phyloP scores from a whole-genome alignment of 2,113 vertebrate genomes.

The Athene cunicularia region DNA sequence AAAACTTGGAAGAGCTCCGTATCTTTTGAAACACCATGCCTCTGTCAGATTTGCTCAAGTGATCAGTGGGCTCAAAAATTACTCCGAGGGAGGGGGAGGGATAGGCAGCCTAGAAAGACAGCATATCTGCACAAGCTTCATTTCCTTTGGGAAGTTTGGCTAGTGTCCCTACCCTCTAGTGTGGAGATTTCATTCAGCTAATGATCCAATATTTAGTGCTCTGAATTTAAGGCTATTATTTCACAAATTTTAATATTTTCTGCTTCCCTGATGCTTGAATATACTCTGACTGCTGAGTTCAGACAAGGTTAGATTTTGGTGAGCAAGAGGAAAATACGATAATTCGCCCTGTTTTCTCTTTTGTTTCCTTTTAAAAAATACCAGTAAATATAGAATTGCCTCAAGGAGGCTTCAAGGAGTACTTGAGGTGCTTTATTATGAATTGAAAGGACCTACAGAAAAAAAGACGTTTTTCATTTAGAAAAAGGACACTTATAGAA shows the following conservation, averaged over 20 bases:
- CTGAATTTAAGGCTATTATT: neutral
- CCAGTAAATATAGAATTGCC: neutral
- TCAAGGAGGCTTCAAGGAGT: neutral
- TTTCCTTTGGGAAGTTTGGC: neutral
- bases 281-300: neutral
- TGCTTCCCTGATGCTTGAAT: neutral
- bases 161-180: neutral
- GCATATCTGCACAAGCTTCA: neutral
- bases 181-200: neutral
- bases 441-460: neutral
- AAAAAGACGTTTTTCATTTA: neutral
- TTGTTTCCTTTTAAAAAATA: neutral
- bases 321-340: neutral
- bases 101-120: neutral
- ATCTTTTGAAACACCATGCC: neutral
- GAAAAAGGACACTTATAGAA: neutral
- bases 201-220: constrained; percentile 14
- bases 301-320: neutral
- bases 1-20: neutral
- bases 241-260: neutral
- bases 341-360: neutral
- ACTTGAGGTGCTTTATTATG: neutral
- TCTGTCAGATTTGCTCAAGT: neutral
- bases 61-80: neutral
- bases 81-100: neutral